These are phyloP conservation scores for Cactoblastis cactorum DNA, from an alignment of 2,888 invertebrate genomes.

Conservation along the genomic window DNA sequence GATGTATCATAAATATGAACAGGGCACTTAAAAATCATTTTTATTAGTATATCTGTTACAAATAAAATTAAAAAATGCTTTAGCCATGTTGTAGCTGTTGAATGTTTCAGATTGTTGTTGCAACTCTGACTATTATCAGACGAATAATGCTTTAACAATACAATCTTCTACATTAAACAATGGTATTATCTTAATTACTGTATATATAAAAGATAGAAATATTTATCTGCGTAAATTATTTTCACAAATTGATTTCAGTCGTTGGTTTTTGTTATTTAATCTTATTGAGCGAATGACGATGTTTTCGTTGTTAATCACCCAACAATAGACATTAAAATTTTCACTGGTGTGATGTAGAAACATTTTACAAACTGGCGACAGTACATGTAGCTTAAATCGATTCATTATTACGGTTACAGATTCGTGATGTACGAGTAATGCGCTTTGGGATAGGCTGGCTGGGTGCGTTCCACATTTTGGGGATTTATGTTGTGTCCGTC, in stretches of 20 bases:
- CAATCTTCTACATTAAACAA: conserved; percentile 1
- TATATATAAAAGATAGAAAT: conserved; percentile 9
- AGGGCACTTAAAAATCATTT: not conserved
- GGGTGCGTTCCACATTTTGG: conserved; percentile 39
- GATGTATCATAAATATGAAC: not conserved
- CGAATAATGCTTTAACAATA: not conserved
- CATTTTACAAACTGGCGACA: not conserved
- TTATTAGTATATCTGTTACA: not conserved
- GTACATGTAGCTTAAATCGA: not conserved
- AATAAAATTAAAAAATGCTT: not conserved
- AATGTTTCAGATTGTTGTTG: not conserved
- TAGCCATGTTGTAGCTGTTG: not conserved
- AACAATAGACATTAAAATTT: not conserved
- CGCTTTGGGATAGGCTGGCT: conserved; percentile 23
- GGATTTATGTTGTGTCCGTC: not conserved
- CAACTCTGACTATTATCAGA: not conserved
- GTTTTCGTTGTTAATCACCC: conserved; percentile 4
- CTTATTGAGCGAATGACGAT: not conserved
- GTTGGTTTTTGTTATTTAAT: not conserved
- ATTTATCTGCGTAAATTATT: conserved; percentile 4
- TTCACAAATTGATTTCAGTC: conserved; percentile 1
- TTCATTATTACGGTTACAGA: not conserved
- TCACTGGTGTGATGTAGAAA: conserved; percentile 6
- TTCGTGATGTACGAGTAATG: not conserved
- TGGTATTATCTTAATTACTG: not conserved